Base-by-base conservation (phyloP, 2,113 vertebrate species). In the Erinaceus europaeus region DNA sequence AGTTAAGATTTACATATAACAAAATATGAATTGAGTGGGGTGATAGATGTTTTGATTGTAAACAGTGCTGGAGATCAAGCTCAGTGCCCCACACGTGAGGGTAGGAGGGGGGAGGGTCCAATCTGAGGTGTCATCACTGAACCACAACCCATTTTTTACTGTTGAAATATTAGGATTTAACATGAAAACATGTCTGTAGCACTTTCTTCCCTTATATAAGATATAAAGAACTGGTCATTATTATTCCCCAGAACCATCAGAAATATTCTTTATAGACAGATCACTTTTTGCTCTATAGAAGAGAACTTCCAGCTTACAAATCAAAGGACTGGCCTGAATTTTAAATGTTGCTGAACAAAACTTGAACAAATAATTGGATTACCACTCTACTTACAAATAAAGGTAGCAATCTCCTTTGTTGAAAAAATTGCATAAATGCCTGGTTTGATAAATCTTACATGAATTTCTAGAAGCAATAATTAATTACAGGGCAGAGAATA, bases 391-490 rank as follows among this genome's bases (percentile, higher is more conserved):
- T 73, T 83, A 73, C 12, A 73, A 83, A 42, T 20, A 59, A 9
- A 80, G 34, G 20, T 15, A 87, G 84, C 68, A 64, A 82, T 50
- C 8, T 53, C 46, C 48, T 91, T 57, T 73, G 75, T 78, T 86
- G 25, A 40, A 90, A 79, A 89, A 82, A 65, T 46, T 85, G 23
- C 29, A 82, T 64, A 77, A 62, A 61, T 32, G 71, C 21, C 15
- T 86, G 61, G 61, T 84, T 73, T 91, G 78, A 72, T 84, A 62
- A 62, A 89, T 89, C 75, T 81, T 77, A 81, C 79, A 77, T 84
- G 46, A 84, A 88, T 89, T 89, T 88, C 79, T 85, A 89, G 69
- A 72, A 74, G 23, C 34, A 57, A 40, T 84, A 68, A 89, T 81
- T 79, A 92, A 88, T 88, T 88, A 65, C 4, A 80, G n/a, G 36